Evolutionary conservation across 2,113 vertebrate genomes (phyloP), one percentile per base, ranked within the genome.

Genomic region (Lepus timidus): DNA sequence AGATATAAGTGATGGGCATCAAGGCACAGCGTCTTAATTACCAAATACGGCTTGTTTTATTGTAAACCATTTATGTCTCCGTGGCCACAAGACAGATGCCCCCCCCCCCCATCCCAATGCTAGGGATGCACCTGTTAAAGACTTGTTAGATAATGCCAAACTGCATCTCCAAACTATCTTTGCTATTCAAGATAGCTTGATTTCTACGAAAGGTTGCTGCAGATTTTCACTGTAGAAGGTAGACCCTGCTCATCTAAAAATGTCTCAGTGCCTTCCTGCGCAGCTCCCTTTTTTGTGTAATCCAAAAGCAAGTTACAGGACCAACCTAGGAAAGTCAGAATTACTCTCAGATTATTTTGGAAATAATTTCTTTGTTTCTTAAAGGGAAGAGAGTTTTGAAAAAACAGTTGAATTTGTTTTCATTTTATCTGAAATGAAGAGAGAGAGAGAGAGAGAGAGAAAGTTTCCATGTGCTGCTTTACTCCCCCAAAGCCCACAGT

Each of bases 11-110:
- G 58, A 39, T 76, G 31, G 81, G 39, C 94, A 91, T 96, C 93
- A 62, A 90, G 75, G 62, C 70, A 83, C 64, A 86, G 58, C 90
- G 95, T 96, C 92, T 94, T 97, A 96, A 96, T 95, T 68, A 95
- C 78, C 94, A 85, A 96, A 88, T 94, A 44, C 61, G 52, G 62
- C 73, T 93, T 93, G 84, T 89, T 96, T 92, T 84, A 95, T 92
- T 86, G 67, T 84, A 83, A 93, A 71, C 23, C 88, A 85, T 95
- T 95, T 95, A 74, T 93, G 76, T 97, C 67, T 73, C 71, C 62
- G 5, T 14, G 74, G 81, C 51, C n/a, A 23, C 3, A 81, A 90
- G 88, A 90, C 84, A 94, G 58, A 81, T 75, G 33, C 3, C 29
- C 19, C 9, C 79, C 22, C 22, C 13, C 3, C n/a, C 29, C 19